Evolutionary conservation across 2,888 invertebrate species (phyloP).

Genomic region (Pyralis farinalis): DNA sequence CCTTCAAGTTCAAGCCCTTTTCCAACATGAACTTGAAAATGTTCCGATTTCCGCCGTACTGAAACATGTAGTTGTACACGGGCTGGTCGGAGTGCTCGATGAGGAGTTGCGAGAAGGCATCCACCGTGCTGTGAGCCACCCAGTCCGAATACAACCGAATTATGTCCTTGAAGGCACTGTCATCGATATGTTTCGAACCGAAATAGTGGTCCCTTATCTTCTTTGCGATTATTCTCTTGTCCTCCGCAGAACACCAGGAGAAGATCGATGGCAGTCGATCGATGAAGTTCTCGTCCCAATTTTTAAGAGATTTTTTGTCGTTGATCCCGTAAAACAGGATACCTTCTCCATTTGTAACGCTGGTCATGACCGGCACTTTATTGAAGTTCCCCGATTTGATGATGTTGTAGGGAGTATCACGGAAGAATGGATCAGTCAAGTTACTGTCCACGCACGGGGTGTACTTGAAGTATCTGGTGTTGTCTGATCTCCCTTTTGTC

Average conservation of each 20-base stretch:
- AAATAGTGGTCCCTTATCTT: slow-evolving; percentile 56
- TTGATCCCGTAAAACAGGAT: slow-evolving; percentile 58
- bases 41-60: slow-evolving; percentile 58
- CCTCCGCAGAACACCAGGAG: slow-evolving; percentile 48
- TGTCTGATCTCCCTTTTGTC: slow-evolving; percentile 46
- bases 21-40: slow-evolving; percentile 49
- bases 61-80: slow-evolving; percentile 59
- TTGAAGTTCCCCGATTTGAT: slow-evolving; percentile 53
- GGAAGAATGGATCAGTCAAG: slow-evolving; percentile 53
- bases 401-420: slow-evolving; percentile 53
- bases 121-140: slow-evolving; percentile 46
- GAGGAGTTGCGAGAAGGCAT: slow-evolving; percentile 31
- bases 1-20: slow-evolving; percentile 23
- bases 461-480: slow-evolving; percentile 61
- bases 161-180: slow-evolving; percentile 28
- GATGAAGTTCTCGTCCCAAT: slow-evolving; percentile 47
- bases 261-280: slow-evolving; percentile 60
- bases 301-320: slow-evolving; percentile 36
- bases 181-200: slow-evolving; percentile 31
- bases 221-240: slow-evolving; percentile 39
- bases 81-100: slow-evolving; percentile 32
- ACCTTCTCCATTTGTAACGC: slow-evolving; percentile 54
- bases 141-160: slow-evolving; percentile 60
- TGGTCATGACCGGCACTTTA: slow-evolving; percentile 60
- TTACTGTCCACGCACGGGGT: slow-evolving; percentile 57